Conservation (phyloP, 1,140 invertebrate genomes). For the Drosophila saltans region DNA sequence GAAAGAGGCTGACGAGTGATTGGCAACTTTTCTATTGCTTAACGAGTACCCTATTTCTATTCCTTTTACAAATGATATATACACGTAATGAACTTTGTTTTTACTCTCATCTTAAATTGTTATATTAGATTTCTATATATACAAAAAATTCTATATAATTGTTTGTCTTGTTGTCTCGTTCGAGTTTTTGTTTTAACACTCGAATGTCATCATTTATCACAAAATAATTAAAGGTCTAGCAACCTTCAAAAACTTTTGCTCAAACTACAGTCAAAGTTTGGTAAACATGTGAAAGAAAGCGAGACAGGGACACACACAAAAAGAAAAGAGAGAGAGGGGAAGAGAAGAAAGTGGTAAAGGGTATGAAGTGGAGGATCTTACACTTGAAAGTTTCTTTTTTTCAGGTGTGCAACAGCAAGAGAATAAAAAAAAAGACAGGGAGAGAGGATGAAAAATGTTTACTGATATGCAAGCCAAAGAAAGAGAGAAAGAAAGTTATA, state of each 20-base stretch:
- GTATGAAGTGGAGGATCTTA: slow-evolving; percentile 5
- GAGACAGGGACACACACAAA: background rate
- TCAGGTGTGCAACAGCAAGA: slow-evolving; percentile 48
- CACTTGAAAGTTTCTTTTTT: slow-evolving; percentile 53
- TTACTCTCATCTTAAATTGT: too few relatives aligned
- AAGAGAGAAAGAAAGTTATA: background rate
- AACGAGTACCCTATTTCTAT: too few relatives aligned
- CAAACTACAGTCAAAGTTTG: slow-evolving; percentile 57
- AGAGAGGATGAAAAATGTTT: slow-evolving; percentile 73
- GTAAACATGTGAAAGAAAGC: slow-evolving; percentile 28
- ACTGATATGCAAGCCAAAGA: slow-evolving; percentile 64
- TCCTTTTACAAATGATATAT: too few relatives aligned
- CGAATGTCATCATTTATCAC: slow-evolving; percentile 83
- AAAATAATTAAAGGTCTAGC: slow-evolving; percentile 82
- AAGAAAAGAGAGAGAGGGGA: slow-evolving; percentile 31
- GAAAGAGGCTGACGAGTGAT: too few relatives aligned
- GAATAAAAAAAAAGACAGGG: background rate
- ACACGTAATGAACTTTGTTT: too few relatives aligned
- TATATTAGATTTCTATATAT: background rate
- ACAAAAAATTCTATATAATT: slow-evolving; percentile 32
- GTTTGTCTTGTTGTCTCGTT: slow-evolving; percentile 23
- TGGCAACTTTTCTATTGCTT: too few relatives aligned
- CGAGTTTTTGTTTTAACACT: slow-evolving; percentile 36
- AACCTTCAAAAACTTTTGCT: slow-evolving; percentile 44
- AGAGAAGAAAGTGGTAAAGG: background rate